phyloP scores from a whole-genome alignment of 1,140 invertebrate species.

The Euwallacea fornicatus region DNA sequence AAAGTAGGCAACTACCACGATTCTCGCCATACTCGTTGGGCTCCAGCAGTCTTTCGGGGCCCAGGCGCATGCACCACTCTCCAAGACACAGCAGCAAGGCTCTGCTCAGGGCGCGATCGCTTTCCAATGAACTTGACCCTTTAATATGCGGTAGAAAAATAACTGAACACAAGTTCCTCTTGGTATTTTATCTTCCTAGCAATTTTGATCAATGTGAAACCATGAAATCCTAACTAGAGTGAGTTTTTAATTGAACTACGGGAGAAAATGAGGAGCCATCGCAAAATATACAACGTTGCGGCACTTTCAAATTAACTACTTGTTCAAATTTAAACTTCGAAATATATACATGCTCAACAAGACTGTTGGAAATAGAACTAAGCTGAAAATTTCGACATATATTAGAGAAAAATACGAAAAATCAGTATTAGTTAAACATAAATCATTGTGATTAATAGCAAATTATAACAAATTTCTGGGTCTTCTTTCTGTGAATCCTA shows the following conservation, averaged over 20 bases:
- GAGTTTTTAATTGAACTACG: too few species aligned
- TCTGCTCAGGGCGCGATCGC: conserved; percentile 74
- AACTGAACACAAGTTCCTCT: too few species aligned
- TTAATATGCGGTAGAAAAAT: too few species aligned
- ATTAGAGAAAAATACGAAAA: not conserved
- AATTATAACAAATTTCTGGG: too few species aligned
- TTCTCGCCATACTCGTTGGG: conserved; percentile 52
- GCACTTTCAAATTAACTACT: too few species aligned
- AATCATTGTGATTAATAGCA: not conserved
- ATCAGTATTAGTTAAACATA: conserved; percentile 34
- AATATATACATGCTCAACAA: too few species aligned
- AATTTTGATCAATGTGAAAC: too few species aligned
- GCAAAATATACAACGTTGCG: too few species aligned
- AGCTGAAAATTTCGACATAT: not conserved
- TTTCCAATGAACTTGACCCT: conserved; percentile 53
- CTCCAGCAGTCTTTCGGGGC: conserved; percentile 55
- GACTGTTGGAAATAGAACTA: not conserved
- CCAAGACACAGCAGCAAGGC: conserved; percentile 87
- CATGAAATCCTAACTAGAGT: too few species aligned
- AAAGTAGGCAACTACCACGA: conserved; percentile 60
- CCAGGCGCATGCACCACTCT: conserved; percentile 88
- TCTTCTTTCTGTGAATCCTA: not conserved
- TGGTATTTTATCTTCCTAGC: too few species aligned
- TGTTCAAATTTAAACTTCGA: too few species aligned
- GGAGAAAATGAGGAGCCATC: too few species aligned